Evolutionary conservation across 2,888 invertebrate genomes (phyloP).

Genomic region (Meteorus cinctellus): DNA sequence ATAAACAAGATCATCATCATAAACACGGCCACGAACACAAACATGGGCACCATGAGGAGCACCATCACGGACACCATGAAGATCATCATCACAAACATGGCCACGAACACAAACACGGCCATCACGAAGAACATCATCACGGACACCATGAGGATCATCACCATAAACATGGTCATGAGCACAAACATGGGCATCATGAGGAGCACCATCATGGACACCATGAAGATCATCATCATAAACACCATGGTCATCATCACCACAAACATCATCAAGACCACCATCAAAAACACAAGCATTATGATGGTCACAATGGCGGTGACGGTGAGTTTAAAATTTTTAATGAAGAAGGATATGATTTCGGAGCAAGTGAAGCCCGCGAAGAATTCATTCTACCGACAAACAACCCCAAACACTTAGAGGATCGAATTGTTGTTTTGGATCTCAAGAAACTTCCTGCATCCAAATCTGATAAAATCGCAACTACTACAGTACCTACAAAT

Average conservation of each 20-base stretch:
- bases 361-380: constrained; percentile 57
- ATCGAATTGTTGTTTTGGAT: constrained; percentile 46
- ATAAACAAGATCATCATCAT: constrained; percentile 64
- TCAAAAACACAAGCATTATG: constrained; percentile 52
- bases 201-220: constrained; percentile 56
- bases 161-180: constrained; percentile 56
- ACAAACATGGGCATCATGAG: constrained; percentile 46
- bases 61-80: constrained; percentile 58
- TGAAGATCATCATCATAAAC: constrained; percentile 57
- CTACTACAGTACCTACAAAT: not conserved
- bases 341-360: constrained; percentile 54
- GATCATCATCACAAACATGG: constrained; percentile 58
- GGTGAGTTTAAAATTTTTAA: constrained; percentile 53
- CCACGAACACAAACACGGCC: constrained; percentile 61
- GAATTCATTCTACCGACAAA: constrained; percentile 62
- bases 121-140: constrained; percentile 62
- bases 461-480: not conserved
- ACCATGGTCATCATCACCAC: constrained; percentile 55
- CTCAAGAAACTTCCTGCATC: constrained; percentile 49
- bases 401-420: constrained; percentile 40
- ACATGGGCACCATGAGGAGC: constrained; percentile 61
- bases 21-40: constrained; percentile 62
- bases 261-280: constrained; percentile 56
- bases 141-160: constrained; percentile 59
- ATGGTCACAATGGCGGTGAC: constrained; percentile 47